These are phyloP conservation scores for Stomorhina lunata DNA, from an alignment of 2,888 invertebrate genomes.

Conservation along the genomic window DNA sequence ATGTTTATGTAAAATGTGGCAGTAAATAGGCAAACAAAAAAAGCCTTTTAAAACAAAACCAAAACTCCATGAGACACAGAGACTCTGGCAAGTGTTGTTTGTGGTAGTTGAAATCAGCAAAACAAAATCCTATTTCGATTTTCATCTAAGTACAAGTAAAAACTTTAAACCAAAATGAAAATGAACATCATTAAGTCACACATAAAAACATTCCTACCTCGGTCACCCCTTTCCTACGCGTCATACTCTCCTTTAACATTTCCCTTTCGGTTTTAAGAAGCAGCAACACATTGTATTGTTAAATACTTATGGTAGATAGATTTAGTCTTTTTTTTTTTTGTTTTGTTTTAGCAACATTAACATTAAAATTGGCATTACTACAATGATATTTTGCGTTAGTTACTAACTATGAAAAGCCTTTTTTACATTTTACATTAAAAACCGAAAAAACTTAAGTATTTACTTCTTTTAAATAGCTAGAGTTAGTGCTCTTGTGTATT, in stretches of 20 bases:
- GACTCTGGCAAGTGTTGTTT: neutral
- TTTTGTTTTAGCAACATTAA: slow-evolving; percentile 27
- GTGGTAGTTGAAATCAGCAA: neutral
- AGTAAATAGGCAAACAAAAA: slow-evolving; percentile 14
- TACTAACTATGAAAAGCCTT: slow-evolving; percentile 9
- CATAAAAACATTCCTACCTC: neutral
- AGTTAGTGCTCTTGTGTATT: no score
- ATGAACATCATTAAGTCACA: slow-evolving; percentile 34
- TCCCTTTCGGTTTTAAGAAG: no score
- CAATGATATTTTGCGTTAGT: slow-evolving; percentile 37
- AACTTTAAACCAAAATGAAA: slow-evolving; percentile 15
- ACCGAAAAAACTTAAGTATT: slow-evolving; percentile 1
- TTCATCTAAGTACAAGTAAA: neutral
- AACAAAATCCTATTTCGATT: slow-evolving; percentile 16
- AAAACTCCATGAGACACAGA: neutral
- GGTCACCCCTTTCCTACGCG: neutral
- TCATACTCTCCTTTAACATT: neutral
- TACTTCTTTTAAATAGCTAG: no score
- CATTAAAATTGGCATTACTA: slow-evolving; percentile 56
- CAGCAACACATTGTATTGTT: slow-evolving; percentile 42
- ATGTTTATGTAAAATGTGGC: slow-evolving; percentile 52
- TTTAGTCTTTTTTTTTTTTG: neutral
- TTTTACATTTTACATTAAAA: neutral
- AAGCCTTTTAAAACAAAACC: no score
- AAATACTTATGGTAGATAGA: slow-evolving; percentile 44